Evolutionary conservation across 2,797 vertebrate genomes (phyloP).

Genomic region (Eutrigla gurnardus): DNA sequence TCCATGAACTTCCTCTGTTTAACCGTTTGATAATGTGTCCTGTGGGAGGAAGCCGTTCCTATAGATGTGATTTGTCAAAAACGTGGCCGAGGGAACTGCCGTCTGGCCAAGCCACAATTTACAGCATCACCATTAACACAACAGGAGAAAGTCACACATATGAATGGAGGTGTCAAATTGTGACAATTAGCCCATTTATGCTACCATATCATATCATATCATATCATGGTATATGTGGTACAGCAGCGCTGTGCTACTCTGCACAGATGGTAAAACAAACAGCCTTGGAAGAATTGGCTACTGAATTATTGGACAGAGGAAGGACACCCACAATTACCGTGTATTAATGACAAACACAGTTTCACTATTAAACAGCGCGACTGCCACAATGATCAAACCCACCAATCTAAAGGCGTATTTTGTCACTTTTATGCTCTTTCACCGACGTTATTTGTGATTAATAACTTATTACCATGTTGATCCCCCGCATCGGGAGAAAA

Average conservation of each 20-base stretch:
- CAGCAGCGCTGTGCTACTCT: constrained; percentile 15
- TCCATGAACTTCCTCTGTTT: constrained; percentile 29
- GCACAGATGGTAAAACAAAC: constrained; percentile 42
- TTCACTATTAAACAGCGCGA: constrained; percentile 36
- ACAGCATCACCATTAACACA: constrained; percentile 26
- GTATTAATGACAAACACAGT: constrained; percentile 36
- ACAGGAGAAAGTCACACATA: constrained; percentile 16
- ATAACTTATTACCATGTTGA: constrained; percentile 75
- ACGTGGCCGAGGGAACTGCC: constrained; percentile 27
- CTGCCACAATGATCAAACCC: constrained; percentile 24
- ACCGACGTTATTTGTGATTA: constrained; percentile 62
- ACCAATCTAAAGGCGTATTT: constrained; percentile 49
- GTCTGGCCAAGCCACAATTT: constrained; percentile 39
- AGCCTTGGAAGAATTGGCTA: constrained; percentile 14
- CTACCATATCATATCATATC: constrained; percentile 7
- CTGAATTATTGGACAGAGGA: constrained; percentile 30
- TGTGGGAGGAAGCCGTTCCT: constrained; percentile 38
- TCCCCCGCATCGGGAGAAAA: constrained; percentile 66
- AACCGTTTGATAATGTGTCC: constrained; percentile 55
- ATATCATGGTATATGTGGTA: constrained; percentile 39
- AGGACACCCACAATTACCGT: constrained; percentile 22
- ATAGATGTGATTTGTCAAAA: constrained; percentile 50
- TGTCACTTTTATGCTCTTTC: constrained; percentile 61
- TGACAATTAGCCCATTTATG: constrained; percentile 58
- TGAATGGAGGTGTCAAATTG: constrained; percentile 44